Conservation (phyloP, 2,797 vertebrate genomes). For the Pseudomugil tenellus region DNA sequence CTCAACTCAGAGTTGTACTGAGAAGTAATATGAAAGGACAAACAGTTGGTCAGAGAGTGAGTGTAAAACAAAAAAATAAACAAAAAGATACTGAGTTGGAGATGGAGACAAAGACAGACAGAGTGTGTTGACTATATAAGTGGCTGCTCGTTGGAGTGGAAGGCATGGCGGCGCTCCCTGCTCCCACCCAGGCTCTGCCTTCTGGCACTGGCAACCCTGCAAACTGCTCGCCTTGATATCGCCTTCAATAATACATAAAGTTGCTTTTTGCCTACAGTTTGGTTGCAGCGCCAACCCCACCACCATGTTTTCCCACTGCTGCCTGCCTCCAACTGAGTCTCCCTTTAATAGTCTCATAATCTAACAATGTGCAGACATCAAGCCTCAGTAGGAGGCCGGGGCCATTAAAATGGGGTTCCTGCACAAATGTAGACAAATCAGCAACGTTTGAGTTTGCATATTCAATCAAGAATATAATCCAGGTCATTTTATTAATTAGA, state of each 20-base stretch:
- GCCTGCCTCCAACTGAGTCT: conserved; percentile 6
- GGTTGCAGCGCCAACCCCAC: conserved; percentile 65
- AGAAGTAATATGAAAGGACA: conserved; percentile 7
- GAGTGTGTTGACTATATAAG: conserved; percentile 84
- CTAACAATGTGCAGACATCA: conserved; percentile 20
- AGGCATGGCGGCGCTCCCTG: conserved; percentile 83
- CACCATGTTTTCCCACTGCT: conserved; percentile 33
- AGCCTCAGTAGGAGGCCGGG: conserved; percentile 34
- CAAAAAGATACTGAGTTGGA: conserved; percentile 34
- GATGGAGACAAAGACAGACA: conserved; percentile 50
- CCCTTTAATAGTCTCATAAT: conserved; percentile 18
- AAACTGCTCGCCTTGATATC: conserved; percentile 86
- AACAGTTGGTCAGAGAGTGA: neutral
- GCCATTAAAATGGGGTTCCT: neutral
- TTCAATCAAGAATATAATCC: neutral
- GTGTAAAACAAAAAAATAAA: conserved; percentile 19
- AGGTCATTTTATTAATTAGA: neutral
- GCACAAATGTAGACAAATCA: neutral
- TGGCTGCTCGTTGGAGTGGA: conserved; percentile 88
- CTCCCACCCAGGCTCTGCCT: conserved; percentile 79
- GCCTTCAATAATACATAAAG: conserved; percentile 88
- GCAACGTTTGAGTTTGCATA: neutral
- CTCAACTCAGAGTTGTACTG: conserved; percentile 26
- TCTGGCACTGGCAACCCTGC: conserved; percentile 83
- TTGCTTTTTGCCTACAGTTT: conserved; percentile 88